These are phyloP conservation scores for Dufourea novaeangliae DNA, from an alignment of 1,140 invertebrate species.

Conservation along the genomic window DNA sequence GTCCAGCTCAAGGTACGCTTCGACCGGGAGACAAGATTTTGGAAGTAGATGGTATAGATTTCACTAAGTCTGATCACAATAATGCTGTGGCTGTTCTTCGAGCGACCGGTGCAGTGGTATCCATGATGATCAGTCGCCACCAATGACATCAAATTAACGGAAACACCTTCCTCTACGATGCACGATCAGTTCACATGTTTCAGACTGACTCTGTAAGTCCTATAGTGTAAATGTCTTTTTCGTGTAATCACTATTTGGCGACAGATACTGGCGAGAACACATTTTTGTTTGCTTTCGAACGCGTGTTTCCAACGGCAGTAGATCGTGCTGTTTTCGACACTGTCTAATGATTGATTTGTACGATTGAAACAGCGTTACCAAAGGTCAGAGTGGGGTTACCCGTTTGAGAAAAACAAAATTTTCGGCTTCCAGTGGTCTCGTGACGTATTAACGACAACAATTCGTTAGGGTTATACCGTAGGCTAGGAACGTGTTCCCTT, in stretches of 20 bases:
- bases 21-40: slow-evolving; percentile 84
- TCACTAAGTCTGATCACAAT: slow-evolving; percentile 83
- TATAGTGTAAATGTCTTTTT: slow-evolving; percentile 41
- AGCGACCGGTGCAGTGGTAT: slow-evolving; percentile 80
- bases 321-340: slow-evolving; percentile 7
- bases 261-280: neutral
- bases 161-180: slow-evolving; percentile 43
- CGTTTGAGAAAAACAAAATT: slow-evolving; percentile 9
- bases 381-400: slow-evolving; percentile 32
- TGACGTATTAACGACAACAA: neutral
- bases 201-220: slow-evolving; percentile 57
- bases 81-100: slow-evolving; percentile 82
- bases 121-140: slow-evolving; percentile 82
- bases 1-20: slow-evolving; percentile 81
- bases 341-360: slow-evolving; percentile 11
- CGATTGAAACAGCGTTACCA: slow-evolving; percentile 48
- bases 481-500: slow-evolving; percentile 14
- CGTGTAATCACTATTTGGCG: neutral
- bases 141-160: slow-evolving; percentile 67
- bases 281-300: slow-evolving; percentile 18
- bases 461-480: slow-evolving; percentile 34
- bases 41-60: slow-evolving; percentile 85
- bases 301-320: slow-evolving; percentile 31
- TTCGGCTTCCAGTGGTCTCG: slow-evolving; percentile 30
- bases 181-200: slow-evolving; percentile 36